Percentiles rank a stretch among this genome's conserved stretches.
Evolutionary conservation across 1,140 invertebrate species (phyloP).

Genomic region (Ostrea denselamellosa): DNA sequence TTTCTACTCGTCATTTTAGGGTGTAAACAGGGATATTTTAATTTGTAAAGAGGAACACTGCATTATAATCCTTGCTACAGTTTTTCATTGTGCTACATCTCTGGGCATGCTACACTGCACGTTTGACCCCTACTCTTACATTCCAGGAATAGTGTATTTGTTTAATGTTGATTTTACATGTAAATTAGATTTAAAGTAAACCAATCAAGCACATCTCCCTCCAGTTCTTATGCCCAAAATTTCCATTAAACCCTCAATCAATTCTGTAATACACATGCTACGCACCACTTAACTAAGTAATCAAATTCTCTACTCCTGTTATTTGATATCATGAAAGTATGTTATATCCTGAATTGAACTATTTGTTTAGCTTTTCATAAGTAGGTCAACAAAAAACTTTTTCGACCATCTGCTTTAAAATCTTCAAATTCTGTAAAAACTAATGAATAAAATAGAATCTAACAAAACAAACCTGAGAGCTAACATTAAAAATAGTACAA

Average conservation of each 20-base stretch:
- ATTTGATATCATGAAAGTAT: constrained; percentile 26
- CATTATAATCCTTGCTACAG: too few species aligned
- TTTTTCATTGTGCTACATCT: too few species aligned
- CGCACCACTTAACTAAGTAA: constrained; percentile 10
- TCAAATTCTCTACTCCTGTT: neutral
- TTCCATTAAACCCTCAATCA: constrained; percentile 34
- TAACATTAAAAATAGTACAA: neutral
- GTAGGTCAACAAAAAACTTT: neutral
- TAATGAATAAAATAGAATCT: neutral
- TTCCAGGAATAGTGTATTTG: neutral
- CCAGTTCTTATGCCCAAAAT: neutral
- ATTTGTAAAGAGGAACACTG: too few species aligned
- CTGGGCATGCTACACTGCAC: neutral
- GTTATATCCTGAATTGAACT: constrained; percentile 9
- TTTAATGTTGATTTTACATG: constrained; percentile 10
- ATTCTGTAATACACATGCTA: constrained; percentile 18
- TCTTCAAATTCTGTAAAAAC: neutral
- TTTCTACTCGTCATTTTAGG: too few species aligned
- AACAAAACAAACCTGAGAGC: neutral
- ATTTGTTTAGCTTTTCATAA: neutral
- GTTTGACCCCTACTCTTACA: neutral
- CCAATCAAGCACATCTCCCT: constrained; percentile 27
- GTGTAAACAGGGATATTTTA: too few species aligned
- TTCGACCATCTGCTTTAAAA: neutral
- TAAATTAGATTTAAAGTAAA: constrained; percentile 10